These are phyloP conservation scores for Scaptomyza flava DNA, from an alignment of 2,888 invertebrate genomes.

Conservation along the genomic window DNA sequence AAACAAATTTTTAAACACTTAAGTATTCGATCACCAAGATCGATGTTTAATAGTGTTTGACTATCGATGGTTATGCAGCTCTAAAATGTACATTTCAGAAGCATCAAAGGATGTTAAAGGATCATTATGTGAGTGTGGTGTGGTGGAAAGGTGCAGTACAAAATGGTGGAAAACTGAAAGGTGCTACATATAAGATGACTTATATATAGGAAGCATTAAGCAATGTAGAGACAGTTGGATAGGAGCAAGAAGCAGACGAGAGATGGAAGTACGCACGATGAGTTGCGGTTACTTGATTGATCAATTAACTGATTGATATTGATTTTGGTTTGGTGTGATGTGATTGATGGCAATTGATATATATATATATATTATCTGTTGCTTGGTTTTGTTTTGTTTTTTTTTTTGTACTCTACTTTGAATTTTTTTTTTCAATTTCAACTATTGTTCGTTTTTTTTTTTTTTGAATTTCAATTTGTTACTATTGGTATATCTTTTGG, in stretches of 20 bases:
- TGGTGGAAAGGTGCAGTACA: slow-evolving; percentile 44
- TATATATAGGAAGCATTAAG: slow-evolving; percentile 61
- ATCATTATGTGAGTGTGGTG: slow-evolving; percentile 48
- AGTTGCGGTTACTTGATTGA: slow-evolving; percentile 50
- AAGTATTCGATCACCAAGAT: slow-evolving; percentile 20
- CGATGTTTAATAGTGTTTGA: not conserved
- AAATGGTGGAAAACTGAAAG: slow-evolving; percentile 48
- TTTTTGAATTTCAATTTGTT: slow-evolving; percentile 9
- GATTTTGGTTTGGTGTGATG: slow-evolving; percentile 63
- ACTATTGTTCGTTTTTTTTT: slow-evolving; percentile 21
- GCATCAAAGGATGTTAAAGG: slow-evolving; percentile 24
- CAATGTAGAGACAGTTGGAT: slow-evolving; percentile 49
- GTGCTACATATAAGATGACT: slow-evolving; percentile 44
- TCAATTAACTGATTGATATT: slow-evolving; percentile 48
- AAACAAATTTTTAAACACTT: not conserved
- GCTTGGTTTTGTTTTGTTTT: slow-evolving; percentile 32
- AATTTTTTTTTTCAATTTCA: slow-evolving; percentile 33
- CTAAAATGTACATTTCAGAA: slow-evolving; percentile 30
- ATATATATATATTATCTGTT: slow-evolving; percentile 46
- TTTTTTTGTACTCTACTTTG: slow-evolving; percentile 50
- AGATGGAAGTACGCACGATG: slow-evolving; percentile 47
- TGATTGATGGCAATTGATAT: slow-evolving; percentile 66
- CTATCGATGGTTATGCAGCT: slow-evolving; percentile 46
- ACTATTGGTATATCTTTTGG: slow-evolving; percentile 18
- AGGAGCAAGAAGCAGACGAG: slow-evolving; percentile 54